phyloP scores from a whole-genome alignment of 2,113 vertebrate genomes.

The Melanerpes formicivorus region DNA sequence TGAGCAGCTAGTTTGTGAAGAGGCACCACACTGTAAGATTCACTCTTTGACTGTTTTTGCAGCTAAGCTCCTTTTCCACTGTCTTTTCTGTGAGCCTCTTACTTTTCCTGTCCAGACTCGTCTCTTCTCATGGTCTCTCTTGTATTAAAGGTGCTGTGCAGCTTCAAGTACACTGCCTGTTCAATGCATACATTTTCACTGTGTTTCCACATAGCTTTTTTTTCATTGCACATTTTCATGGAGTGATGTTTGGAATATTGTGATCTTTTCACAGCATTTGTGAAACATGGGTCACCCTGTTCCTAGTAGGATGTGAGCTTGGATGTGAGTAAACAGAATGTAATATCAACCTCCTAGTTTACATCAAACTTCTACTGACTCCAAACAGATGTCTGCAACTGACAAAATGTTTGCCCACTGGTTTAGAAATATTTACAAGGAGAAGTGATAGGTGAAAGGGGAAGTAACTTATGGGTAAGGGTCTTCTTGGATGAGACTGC shows the following conservation, averaged over 20 bases:
- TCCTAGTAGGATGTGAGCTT: background rate
- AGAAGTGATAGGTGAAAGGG: background rate
- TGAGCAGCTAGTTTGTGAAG: background rate
- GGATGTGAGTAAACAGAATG: background rate
- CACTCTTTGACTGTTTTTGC: background rate
- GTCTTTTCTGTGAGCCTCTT: background rate
- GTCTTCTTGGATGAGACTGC: background rate
- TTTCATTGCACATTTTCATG: background rate
- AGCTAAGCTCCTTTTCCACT: slow-evolving; percentile 4
- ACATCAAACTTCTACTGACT: background rate
- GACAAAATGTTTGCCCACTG: background rate
- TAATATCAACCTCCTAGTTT: background rate
- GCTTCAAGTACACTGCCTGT: background rate
- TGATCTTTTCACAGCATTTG: background rate
- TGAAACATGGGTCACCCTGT: background rate
- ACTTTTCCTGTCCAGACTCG: background rate
- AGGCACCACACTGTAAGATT: background rate
- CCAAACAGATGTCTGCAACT: background rate
- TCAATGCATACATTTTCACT: background rate
- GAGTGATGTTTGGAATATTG: background rate
- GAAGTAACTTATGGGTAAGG: background rate
- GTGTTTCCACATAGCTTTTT: background rate
- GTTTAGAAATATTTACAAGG: background rate
- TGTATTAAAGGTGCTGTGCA: background rate
- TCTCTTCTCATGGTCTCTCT: background rate